Conservation (phyloP, 2,113 vertebrate species). For the Diadophis punctatus region DNA sequence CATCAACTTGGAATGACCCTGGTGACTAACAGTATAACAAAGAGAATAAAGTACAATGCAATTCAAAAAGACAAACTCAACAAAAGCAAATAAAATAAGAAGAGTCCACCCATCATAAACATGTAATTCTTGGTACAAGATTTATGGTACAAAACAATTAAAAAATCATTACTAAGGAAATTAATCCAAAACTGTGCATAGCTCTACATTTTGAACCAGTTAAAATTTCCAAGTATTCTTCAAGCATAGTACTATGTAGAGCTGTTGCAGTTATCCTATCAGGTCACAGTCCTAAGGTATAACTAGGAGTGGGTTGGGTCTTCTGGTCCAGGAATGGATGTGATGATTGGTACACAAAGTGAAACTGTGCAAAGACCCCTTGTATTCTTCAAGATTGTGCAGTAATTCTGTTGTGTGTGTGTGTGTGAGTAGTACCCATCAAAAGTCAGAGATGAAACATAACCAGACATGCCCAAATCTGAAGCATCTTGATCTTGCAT, state of each 20-base stretch:
- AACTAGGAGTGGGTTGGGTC: not conserved
- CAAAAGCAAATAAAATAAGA: not conserved
- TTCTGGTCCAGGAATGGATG: not conserved
- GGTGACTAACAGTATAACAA: not conserved
- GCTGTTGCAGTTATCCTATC: not conserved
- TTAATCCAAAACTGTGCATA: not conserved
- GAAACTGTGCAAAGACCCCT: not conserved
- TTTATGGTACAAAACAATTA: not conserved
- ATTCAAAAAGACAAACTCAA: not conserved
- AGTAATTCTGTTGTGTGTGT: not conserved
- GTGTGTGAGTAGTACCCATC: not conserved
- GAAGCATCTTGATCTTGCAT: not conserved
- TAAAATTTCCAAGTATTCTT: not conserved
- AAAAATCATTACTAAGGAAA: not conserved
- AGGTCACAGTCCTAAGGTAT: not conserved
- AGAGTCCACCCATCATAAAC: not conserved
- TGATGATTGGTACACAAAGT: not conserved
- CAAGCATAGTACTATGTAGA: not conserved
- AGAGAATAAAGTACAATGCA: not conserved
- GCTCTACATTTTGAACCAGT: not conserved
- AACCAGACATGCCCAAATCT: not conserved
- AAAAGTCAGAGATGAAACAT: not conserved
- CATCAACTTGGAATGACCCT: not conserved
- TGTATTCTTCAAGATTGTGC: not conserved
- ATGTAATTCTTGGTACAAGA: not conserved